phyloP scores from a whole-genome alignment of 2,113 vertebrate species.

The Morone saxatilis region DNA sequence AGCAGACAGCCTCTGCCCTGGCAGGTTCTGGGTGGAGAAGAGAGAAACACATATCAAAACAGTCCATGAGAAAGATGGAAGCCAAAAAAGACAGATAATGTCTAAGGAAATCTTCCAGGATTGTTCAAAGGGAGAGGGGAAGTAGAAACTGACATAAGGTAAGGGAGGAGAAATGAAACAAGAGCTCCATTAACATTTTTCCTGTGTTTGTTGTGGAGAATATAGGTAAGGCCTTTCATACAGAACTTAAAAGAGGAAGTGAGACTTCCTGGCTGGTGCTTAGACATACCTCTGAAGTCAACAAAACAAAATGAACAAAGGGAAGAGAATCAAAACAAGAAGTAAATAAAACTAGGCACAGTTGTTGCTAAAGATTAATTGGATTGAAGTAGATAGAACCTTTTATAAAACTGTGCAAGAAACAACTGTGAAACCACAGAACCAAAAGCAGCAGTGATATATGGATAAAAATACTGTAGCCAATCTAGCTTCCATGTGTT shows the following conservation, averaged over 20 bases:
- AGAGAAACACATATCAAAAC: conserved; percentile 44
- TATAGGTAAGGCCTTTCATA: conserved; percentile 8
- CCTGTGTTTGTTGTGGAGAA: conserved; percentile 39
- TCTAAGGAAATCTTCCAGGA: conserved; percentile 27
- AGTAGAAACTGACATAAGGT: conserved; percentile 9
- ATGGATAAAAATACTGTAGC: conserved; percentile 54
- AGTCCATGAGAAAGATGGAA: conserved; percentile 39
- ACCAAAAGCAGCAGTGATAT: conserved; percentile 14
- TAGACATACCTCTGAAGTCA: conserved; percentile 44
- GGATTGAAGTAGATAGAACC: conserved; percentile 9
- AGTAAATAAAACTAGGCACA: conserved; percentile 27
- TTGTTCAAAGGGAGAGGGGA: conserved; percentile 38
- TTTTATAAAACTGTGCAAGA: conserved; percentile 33
- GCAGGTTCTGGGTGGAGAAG: neutral
- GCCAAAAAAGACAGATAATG: conserved; percentile 29
- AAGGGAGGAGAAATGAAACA: conserved; percentile 26
- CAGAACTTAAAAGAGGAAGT: conserved; percentile 47
- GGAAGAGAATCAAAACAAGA: neutral
- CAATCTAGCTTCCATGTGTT: conserved; percentile 55
- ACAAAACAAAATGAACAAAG: conserved; percentile 42
- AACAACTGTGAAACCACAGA: conserved; percentile 53
- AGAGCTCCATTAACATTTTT: conserved; percentile 47
- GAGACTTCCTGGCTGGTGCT: conserved; percentile 14
- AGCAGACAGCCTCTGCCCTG: conserved; percentile 23
- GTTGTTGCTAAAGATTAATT: neutral